These are phyloP conservation scores for Taenioides sp. DNA, from an alignment of 2,797 vertebrate species.

Conservation along the genomic window DNA sequence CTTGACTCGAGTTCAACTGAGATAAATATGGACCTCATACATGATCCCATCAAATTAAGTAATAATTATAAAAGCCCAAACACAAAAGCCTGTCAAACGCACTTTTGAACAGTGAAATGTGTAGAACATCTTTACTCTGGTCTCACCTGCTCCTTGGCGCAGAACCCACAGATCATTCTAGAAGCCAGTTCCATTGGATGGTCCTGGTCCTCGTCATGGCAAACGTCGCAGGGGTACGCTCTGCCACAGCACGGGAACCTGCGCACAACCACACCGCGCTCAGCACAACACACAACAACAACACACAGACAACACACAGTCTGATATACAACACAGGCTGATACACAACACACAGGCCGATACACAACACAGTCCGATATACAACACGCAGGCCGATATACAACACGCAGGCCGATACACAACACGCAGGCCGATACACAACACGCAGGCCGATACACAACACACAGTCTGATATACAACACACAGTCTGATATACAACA, in stretches of 20 bases:
- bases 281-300: not conserved
- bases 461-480: not conserved
- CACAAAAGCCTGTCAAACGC: not conserved
- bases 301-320: too few species aligned
- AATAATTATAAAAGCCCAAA: too few species aligned
- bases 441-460: not conserved
- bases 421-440: not conserved
- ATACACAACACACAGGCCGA: too few species aligned
- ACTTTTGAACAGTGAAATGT: not conserved
- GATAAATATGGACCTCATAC: too few species aligned
- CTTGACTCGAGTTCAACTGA: too few species aligned
- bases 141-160: slow-evolving; percentile 83
- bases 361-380: not conserved
- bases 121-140: slow-evolving; percentile 2
- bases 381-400: not conserved
- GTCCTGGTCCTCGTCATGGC: slow-evolving; percentile 82
- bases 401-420: too few species aligned
- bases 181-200: slow-evolving; percentile 83
- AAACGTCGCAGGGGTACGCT: slow-evolving; percentile 81
- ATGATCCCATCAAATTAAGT: too few species aligned
- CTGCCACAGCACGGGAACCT: slow-evolving; percentile 86
- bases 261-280: slow-evolving; percentile 2
- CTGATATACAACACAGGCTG: not conserved
- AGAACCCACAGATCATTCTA: slow-evolving; percentile 84
- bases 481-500: not conserved